A percentile compares a stretch with the other conserved stretches of the same genome.
Evolutionary conservation across 2,113 vertebrate species (phyloP).

Genomic region (Baryphthengus martii): DNA sequence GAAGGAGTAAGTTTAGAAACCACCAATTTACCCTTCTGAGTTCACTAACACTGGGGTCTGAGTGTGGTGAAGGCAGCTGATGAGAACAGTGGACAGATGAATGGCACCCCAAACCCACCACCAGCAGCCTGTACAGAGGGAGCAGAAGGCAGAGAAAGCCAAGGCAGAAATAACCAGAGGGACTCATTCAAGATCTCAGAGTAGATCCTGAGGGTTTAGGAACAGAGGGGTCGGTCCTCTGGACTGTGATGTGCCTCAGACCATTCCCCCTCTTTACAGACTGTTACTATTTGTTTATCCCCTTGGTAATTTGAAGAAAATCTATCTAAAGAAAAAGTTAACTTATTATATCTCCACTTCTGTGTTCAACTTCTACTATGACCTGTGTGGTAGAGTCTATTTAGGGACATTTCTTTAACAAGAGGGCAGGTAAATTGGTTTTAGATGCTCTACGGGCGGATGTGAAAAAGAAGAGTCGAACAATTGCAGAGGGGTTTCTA

Average conservation of each 20-base stretch:
- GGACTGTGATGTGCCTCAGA: neutral
- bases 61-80: neutral
- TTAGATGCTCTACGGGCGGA: neutral
- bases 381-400: neutral
- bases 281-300: neutral
- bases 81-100: neutral
- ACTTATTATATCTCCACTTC: neutral
- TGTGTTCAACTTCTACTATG: neutral
- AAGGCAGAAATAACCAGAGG: neutral
- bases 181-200: neutral
- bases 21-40: neutral
- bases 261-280: neutral
- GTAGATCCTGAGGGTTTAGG: neutral
- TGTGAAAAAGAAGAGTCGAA: neutral
- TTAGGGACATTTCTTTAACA: neutral
- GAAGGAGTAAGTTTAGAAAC: neutral
- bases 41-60: neutral
- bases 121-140: neutral
- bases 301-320: neutral
- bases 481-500: neutral
- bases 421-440: neutral
- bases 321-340: neutral
- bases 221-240: neutral
- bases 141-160: neutral
- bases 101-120: neutral